A percentile compares a stretch with the other conserved stretches of the same genome.
Evolutionary conservation across 2,888 invertebrate species (phyloP).

Genomic region (Rutpela maculata): DNA sequence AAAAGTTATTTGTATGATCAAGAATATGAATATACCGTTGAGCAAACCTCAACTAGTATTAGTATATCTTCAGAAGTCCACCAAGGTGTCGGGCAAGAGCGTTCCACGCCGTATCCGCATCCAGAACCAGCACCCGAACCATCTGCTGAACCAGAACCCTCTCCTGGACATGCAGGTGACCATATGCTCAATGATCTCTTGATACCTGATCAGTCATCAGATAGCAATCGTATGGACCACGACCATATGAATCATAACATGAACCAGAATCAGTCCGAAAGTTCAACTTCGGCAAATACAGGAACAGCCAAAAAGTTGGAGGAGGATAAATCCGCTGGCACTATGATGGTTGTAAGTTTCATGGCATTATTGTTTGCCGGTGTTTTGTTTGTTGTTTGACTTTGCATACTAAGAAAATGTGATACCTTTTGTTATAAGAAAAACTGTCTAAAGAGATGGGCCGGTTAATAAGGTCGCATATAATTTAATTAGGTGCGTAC

Average conservation of each 20-base stretch:
- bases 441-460: conserved; percentile 26
- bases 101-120: conserved; percentile 53
- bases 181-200: conserved; percentile 20
- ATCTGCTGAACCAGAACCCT: conserved; percentile 45
- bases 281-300: not conserved
- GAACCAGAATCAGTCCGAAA: conserved; percentile 1
- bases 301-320: conserved; percentile 23
- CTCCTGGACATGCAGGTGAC: conserved; percentile 31
- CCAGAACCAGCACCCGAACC: conserved; percentile 50
- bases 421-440: conserved; percentile 41
- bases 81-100: conserved; percentile 54
- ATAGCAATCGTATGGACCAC: conserved; percentile 31
- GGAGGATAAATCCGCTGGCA: conserved; percentile 25
- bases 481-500: not conserved
- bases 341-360: conserved; percentile 18
- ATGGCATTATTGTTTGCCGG: conserved; percentile 43
- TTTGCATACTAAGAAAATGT: conserved; percentile 34
- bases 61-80: conserved; percentile 33
- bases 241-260: conserved; percentile 24
- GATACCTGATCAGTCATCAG: conserved; percentile 16
- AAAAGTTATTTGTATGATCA: conserved; percentile 80
- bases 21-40: conserved; percentile 57
- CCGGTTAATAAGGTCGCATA: not conserved
- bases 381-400: conserved; percentile 41
- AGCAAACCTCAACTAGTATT: conserved; percentile 32